Evolutionary conservation across 2,113 vertebrate species (phyloP).

Genomic region (Chloroceryle aenea): DNA sequence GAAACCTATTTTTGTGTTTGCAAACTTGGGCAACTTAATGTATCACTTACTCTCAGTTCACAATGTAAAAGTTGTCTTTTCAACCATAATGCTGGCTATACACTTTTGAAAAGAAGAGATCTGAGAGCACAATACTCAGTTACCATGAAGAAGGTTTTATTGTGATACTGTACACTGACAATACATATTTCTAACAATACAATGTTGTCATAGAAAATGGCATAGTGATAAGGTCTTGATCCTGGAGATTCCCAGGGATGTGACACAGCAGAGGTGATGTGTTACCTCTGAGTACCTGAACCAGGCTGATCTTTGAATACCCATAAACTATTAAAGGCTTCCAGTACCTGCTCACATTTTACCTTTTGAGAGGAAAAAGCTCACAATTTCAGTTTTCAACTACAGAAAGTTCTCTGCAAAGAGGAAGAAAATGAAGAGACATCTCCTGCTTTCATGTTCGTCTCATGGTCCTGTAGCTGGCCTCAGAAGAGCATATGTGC

Average conservation of each 20-base stretch:
- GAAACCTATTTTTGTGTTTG: background rate
- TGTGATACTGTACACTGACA: background rate
- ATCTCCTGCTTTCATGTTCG: background rate
- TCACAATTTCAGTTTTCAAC: background rate
- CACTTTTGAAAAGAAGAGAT: background rate
- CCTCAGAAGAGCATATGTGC: fast-evolving
- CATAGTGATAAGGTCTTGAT: background rate
- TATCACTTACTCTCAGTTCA: background rate
- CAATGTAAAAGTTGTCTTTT: background rate
- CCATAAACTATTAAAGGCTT: background rate
- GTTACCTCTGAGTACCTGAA: background rate
- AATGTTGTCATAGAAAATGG: background rate
- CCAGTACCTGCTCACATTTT: background rate
- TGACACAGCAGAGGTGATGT: background rate
- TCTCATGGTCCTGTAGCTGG: background rate
- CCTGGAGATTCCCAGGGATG: background rate
- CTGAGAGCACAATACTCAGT: background rate
- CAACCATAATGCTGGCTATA: background rate
- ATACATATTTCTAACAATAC: no score
- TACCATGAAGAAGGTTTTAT: background rate
- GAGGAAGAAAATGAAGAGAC: background rate
- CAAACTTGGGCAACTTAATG: background rate
- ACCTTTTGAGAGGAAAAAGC: background rate
- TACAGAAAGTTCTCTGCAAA: background rate
- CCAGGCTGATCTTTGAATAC: background rate